Base-by-base conservation (phyloP, 2,797 vertebrate species). In the Falco naumanni region DNA sequence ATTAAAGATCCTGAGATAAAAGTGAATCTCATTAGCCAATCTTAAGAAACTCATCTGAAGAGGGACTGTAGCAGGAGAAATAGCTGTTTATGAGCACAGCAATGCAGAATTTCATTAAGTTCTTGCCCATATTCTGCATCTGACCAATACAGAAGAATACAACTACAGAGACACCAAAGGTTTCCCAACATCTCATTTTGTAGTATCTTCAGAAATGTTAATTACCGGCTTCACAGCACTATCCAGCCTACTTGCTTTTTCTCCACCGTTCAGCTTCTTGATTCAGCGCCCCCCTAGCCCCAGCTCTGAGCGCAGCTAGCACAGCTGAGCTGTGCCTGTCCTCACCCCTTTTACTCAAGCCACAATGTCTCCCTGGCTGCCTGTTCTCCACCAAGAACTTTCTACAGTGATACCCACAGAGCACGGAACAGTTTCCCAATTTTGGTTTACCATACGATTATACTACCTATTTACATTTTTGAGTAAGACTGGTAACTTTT, bases 1-100 rank as follows among this genome's bases (percentile, higher is more conserved):
- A 31, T 96, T 96, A 95, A 96, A 93, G 90, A 96, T 95, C 84
- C 87, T 80, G 79, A 96, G 90, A 96, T 95, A 95, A 97, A 96
- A 96, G 95, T 63, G 82, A 96, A 94, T 96, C 94, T 96, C 71
- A 84, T 97, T 94, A 97, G 89, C 65, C 82, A 78, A 17, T 85
- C 89, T 90, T 91, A 92, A 93, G 90, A 81, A 96, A 93, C 91
- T 90, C 79, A 48, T 79, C 84, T 0, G 57, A 93, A 96, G 79
- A 89, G 51, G 54, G 66, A 47, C 14, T 76, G 51, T 17, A 84
- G 72, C 84, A 92, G 65, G 56, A 93, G 65, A 92, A 92, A 83
- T 72, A 76, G 59, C 41, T 94, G 93, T 94, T 95, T 86, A 66
- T 89, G 71, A 95, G 87, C 54, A 72, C 59, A 90, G 93, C n/a